Conservation (phyloP, 2,888 invertebrate species). For the Aspidiotus rigidus region DNA sequence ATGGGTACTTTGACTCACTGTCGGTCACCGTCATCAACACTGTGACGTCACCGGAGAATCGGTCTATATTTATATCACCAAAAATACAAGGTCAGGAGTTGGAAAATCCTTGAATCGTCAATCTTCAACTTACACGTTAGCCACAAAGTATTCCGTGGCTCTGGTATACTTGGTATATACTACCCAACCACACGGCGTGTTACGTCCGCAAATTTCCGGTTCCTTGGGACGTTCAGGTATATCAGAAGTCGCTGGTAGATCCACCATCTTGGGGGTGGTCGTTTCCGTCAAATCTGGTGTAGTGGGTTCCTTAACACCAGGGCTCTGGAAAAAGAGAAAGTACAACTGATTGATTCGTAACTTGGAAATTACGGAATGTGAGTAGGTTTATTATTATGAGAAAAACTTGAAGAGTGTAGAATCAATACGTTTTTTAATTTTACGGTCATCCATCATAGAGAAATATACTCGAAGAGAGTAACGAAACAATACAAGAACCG, state of each 20-base stretch:
- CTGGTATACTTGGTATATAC: slow-evolving; percentile 49
- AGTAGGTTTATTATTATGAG: no score
- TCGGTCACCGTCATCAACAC: no score
- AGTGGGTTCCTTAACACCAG: background rate
- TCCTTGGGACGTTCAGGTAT: background rate
- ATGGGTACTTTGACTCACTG: no score
- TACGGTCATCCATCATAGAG: no score
- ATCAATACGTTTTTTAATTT: no score
- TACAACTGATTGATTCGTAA: background rate
- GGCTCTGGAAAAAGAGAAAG: slow-evolving; percentile 3
- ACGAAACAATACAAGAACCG: no score
- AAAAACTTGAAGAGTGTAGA: no score
- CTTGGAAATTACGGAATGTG: no score
- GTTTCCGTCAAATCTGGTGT: background rate
- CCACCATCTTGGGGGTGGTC: background rate
- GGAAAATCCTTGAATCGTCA: background rate
- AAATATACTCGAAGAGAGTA: no score
- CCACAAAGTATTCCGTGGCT: slow-evolving; percentile 49
- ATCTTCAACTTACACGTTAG: slow-evolving; percentile 49
- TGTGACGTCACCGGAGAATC: no score
- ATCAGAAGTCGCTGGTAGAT: background rate
- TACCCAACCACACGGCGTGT: slow-evolving; percentile 54
- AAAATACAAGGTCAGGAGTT: background rate
- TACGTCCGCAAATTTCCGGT: slow-evolving; percentile 41
- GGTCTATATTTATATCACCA: no score